Conservation (phyloP, 2,113 vertebrate genomes). For the Coracopsis vasa region DNA sequence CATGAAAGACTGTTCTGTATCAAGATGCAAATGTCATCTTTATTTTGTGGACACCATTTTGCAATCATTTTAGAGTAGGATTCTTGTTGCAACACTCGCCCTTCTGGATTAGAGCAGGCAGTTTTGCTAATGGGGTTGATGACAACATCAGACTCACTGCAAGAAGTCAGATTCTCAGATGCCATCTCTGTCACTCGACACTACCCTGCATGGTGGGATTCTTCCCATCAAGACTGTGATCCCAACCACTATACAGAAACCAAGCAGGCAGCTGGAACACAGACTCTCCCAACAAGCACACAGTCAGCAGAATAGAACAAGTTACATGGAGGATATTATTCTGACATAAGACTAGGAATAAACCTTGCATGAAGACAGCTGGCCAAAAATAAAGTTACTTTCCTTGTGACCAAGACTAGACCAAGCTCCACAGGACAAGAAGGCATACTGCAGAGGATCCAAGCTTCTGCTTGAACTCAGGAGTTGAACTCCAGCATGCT, state of each 20-base stretch:
- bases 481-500: not conserved
- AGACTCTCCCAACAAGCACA: not conserved
- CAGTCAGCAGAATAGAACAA: not conserved
- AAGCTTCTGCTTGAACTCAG: not conserved
- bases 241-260: not conserved
- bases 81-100: not conserved
- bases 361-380: not conserved
- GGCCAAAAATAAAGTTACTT: not conserved
- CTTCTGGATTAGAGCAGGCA: not conserved
- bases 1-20: not conserved
- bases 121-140: not conserved
- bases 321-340: not conserved
- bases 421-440: not conserved
- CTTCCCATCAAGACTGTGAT: not conserved
- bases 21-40: not conserved
- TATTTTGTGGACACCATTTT: not conserved
- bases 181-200: not conserved
- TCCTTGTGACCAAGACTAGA: not conserved
- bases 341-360: not conserved
- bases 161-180: not conserved
- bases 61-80: fast-evolving
- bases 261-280: not conserved
- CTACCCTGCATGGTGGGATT: fast-evolving
- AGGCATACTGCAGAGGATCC: not conserved
- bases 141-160: not conserved